These are phyloP conservation scores for Mythimna impura DNA, from an alignment of 2,888 invertebrate genomes.

Conservation along the genomic window DNA sequence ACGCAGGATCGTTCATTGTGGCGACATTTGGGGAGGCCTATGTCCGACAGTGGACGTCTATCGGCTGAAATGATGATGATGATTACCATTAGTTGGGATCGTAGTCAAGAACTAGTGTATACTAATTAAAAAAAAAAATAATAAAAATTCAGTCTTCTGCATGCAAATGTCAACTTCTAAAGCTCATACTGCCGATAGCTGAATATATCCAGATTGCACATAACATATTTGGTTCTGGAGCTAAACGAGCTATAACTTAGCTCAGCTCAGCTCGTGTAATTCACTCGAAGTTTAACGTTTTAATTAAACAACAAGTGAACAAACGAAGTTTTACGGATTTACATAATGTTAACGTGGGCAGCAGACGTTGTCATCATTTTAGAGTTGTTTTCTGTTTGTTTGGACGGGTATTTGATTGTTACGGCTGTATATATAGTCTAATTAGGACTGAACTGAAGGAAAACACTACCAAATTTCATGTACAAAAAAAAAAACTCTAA, in stretches of 20 bases:
- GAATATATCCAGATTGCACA: neutral
- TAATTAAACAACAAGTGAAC: conserved; percentile 57
- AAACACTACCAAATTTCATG: too few relatives aligned
- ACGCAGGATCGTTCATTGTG: too few relatives aligned
- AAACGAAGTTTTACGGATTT: conserved; percentile 44
- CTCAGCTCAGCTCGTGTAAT: conserved; percentile 12
- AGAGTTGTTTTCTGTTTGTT: conserved; percentile 17
- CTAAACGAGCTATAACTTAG: conserved; percentile 24
- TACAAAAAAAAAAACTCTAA: too few relatives aligned
- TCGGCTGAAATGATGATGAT: too few relatives aligned
- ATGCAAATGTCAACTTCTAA: neutral
- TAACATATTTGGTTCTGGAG: conserved; percentile 2
- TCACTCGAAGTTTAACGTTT: conserved; percentile 30
- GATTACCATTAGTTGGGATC: too few relatives aligned
- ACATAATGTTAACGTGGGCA: conserved; percentile 42
- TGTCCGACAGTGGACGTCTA: too few relatives aligned
- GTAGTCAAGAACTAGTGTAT: too few relatives aligned
- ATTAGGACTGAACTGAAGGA: too few relatives aligned
- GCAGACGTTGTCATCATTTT: conserved; percentile 26
- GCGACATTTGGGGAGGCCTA: too few relatives aligned
- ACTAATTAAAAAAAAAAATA: too few relatives aligned
- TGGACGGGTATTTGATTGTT: neutral
- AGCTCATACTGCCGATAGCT: neutral
- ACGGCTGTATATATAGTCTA: neutral
- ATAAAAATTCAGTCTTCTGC: neutral